Base-by-base conservation (phyloP, 2,888 invertebrate genomes). In the Lagria hirta region DNA sequence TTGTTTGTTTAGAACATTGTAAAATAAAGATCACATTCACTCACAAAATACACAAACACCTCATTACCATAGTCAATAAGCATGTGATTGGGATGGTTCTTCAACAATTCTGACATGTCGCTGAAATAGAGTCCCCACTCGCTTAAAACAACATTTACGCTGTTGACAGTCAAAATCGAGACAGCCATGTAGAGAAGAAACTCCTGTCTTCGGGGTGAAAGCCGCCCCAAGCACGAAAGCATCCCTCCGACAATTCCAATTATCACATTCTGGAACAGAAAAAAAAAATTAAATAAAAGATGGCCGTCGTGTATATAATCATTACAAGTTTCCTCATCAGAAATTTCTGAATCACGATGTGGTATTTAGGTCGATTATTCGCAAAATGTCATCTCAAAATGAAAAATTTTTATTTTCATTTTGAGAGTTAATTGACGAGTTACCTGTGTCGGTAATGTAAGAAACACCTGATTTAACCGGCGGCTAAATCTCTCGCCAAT, bases 111-210 rank as follows among this genome's bases (percentile, higher is more conserved):
- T 10, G 61, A 54, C 54, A 69, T 60, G 48, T 69, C 65, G 17
- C 62, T 58, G 37, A 66, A 65, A 58, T 72, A 70, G 48, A 74
- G 68, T 43, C 69, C 64, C 72, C 74, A 75, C 61, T 76, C 75
- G 27, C 69, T 69, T 11, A 75, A 54, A 43, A 75, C 66, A 32
- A 82, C 71, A 73, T 83, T 73, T 66, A 78, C 59, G 60, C 68
- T 54, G 61, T 70, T 67, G 71, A 80, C 67, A 73, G 77, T 66
- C 64, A 73, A 57, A 71, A 81, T 72, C 64, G 75, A 66, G 70
- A 78, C 60, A 73, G 74, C 69, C 57, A 75, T 61, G 56, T 72
- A 74, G 27, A 76, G 67, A 12, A 76, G 63, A n/a, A 68, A 61
- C 51, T 74, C 73, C 51, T 75, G 75, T 35, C 74, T 68, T 46